phyloP scores from a whole-genome alignment of 2,113 vertebrate species.

The Pseudorasbora parva region DNA sequence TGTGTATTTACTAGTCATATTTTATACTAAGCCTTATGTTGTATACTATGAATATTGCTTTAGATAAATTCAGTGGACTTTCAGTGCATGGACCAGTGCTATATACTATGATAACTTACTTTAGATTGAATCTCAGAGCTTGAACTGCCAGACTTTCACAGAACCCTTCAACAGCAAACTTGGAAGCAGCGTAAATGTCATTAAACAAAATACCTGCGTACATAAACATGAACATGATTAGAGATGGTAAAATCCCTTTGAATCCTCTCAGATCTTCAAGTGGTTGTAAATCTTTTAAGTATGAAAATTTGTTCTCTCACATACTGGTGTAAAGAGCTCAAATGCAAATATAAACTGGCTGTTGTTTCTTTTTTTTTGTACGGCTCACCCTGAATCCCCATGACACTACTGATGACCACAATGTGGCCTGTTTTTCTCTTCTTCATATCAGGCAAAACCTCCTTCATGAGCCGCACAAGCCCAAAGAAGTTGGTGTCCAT shows the following conservation, averaged over 20 bases:
- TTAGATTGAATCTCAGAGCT: conserved; percentile 84
- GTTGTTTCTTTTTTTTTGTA: background rate
- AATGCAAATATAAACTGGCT: background rate
- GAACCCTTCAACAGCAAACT: conserved; percentile 89
- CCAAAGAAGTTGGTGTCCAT: conserved; percentile 92
- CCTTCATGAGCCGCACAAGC: conserved; percentile 82
- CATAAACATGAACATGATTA: conserved; percentile 33
- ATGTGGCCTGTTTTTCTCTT: conserved; percentile 83
- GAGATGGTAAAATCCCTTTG: background rate
- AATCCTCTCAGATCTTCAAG: conserved; percentile 68
- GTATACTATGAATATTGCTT: background rate
- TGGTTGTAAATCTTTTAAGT: conserved; percentile 44
- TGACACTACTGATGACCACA: conserved; percentile 87
- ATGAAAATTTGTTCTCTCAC: background rate
- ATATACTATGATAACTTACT: conserved; percentile 74
- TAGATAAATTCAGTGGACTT: background rate
- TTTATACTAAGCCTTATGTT: background rate
- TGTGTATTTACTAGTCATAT: too few relatives aligned
- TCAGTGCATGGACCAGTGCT: background rate
- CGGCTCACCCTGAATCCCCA: conserved; percentile 84
- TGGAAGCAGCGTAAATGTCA: conserved; percentile 87
- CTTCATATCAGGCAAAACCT: conserved; percentile 87
- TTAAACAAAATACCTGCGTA: conserved; percentile 85
- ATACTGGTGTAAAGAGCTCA: background rate
- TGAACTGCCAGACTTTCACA: conserved; percentile 88